Conservation (phyloP, 2,113 vertebrate genomes). For the Rhinogobius similis region DNA sequence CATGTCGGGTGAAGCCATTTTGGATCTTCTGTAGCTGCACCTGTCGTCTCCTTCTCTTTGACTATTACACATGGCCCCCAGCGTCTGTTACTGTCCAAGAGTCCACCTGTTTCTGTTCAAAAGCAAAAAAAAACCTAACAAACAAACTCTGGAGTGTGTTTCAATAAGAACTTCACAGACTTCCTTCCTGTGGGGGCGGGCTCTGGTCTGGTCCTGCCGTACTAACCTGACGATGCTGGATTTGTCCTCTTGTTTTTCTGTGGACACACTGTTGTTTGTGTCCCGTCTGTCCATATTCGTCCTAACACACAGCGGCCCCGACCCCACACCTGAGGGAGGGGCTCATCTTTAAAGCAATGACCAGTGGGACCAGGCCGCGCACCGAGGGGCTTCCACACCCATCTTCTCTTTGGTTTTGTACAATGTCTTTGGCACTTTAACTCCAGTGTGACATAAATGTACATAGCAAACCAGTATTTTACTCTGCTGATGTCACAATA, state of each 20-base stretch:
- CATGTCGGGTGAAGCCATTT: constrained; percentile 17
- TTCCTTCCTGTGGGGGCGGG: constrained; percentile 19
- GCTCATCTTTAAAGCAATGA: constrained; percentile 61
- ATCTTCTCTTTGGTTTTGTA: constrained; percentile 45
- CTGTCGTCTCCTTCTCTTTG: constrained; percentile 37
- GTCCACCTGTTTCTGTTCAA: constrained; percentile 15
- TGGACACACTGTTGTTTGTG: constrained; percentile 26
- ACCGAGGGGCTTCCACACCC: constrained; percentile 68
- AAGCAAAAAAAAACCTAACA: constrained; percentile 9
- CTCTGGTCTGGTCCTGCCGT: constrained; percentile 42
- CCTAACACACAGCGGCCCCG: constrained; percentile 10
- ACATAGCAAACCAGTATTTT: constrained; percentile 77
- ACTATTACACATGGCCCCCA: constrained; percentile 18
- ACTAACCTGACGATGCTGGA: constrained; percentile 47
- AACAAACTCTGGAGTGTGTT: constrained; percentile 34
- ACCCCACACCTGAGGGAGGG: constrained; percentile 13
- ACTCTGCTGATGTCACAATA: constrained; percentile 76
- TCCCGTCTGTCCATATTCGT: constrained; percentile 39
- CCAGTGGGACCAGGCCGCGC: constrained; percentile 55
- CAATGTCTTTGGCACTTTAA: constrained; percentile 72
- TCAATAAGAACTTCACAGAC: constrained; percentile 43
- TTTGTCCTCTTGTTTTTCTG: constrained; percentile 30
- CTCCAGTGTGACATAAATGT: constrained; percentile 72
- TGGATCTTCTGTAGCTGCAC: constrained; percentile 61
- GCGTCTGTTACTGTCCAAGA: constrained; percentile 42